phyloP scores from a whole-genome alignment of 2,113 vertebrate species.

The Delphinus delphis region DNA sequence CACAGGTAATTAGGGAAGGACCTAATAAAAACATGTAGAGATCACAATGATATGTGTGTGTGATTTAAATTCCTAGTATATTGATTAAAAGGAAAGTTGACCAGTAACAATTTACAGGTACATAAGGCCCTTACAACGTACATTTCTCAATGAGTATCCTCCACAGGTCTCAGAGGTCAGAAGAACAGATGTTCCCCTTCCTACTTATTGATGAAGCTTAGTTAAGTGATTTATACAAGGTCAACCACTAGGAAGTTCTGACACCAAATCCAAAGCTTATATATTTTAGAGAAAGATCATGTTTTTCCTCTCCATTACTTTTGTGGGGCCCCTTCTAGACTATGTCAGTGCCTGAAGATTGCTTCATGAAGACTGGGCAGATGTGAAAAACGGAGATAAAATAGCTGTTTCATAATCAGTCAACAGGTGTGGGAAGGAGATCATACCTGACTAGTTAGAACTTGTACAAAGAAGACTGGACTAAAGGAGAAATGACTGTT shows the following conservation, averaged over 20 bases:
- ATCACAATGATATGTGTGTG: background rate
- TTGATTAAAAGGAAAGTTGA: background rate
- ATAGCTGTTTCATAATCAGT: background rate
- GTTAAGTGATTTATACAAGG: background rate
- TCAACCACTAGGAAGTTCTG: background rate
- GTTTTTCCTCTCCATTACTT: background rate
- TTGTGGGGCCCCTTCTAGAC: background rate
- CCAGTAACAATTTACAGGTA: background rate
- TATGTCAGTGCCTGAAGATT: background rate
- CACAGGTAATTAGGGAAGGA: background rate
- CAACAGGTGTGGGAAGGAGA: background rate
- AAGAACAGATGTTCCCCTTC: background rate
- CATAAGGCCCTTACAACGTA: background rate
- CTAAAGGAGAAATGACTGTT: background rate
- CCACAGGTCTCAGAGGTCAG: background rate
- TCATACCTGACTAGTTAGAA: background rate
- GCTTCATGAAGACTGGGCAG: background rate
- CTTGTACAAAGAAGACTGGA: background rate
- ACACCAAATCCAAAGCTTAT: background rate
- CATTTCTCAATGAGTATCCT: background rate
- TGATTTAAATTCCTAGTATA: background rate
- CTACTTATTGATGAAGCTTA: background rate
- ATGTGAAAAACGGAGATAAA: background rate
- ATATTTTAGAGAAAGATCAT: background rate
- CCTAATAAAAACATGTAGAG: background rate